A percentile compares a stretch with the other conserved stretches of the same genome.
Conservation (phyloP, 37 sponge, comb jelly and placozoan genomes). For the Eunapius fragilis region DNA sequence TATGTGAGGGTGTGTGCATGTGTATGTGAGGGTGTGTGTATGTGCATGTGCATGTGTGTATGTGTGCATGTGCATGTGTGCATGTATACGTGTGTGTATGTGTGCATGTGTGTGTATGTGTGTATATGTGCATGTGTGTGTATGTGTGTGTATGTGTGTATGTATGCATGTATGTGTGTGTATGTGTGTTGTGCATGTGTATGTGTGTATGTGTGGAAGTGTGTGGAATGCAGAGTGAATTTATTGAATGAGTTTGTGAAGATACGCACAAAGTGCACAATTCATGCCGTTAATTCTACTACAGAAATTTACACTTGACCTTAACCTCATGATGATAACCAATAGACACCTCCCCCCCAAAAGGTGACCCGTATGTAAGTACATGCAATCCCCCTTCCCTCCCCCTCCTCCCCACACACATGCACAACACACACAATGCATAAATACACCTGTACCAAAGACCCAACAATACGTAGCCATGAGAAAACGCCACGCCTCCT, state of each 20-base stretch:
- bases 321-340: too few relatives aligned
- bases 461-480: too few relatives aligned
- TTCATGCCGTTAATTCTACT: too few relatives aligned
- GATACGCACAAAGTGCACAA: too few relatives aligned
- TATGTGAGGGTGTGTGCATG: too few relatives aligned
- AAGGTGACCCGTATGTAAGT: not conserved
- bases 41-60: slow-evolving; percentile 24
- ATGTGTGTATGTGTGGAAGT: not conserved
- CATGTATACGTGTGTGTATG: not conserved
- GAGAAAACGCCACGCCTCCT: not conserved
- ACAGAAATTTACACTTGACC: too few relatives aligned
- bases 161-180: not conserved
- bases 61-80: slow-evolving; percentile 10
- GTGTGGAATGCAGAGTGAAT: too few relatives aligned
- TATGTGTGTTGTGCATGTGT: too few relatives aligned
- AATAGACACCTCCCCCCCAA: too few relatives aligned
- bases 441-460: not conserved
- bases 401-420: not conserved
- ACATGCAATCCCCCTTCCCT: too few relatives aligned
- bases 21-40: too few relatives aligned
- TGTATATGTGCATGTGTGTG: not conserved
- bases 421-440: not conserved
- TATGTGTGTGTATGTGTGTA: not conserved
- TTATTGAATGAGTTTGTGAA: too few relatives aligned
- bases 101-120: slow-evolving; percentile 1